Evolutionary conservation across 1,140 invertebrate species (phyloP), one percentile per base, ranked within the genome.

Genomic region (Copidosoma floridanum): DNA sequence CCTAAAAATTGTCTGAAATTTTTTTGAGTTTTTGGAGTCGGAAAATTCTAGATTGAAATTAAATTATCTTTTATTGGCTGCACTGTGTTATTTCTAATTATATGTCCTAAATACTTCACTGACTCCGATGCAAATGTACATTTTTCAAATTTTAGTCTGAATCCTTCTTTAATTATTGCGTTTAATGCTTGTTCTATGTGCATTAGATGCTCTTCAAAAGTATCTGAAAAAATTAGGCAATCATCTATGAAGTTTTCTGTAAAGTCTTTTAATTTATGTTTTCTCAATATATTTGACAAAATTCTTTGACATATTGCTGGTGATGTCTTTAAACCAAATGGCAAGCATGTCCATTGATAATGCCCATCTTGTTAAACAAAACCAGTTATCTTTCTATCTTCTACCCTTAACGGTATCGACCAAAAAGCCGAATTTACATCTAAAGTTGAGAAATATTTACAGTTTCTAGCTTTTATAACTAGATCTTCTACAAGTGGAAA

Each of bases 351-450:
- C 61, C 44, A 58, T 46, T 57, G 61, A 50, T 41, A 53, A 35
- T 63, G 55, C 1, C 48, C 48, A 3, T 51, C 48, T 51, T 51
- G 48, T 52, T 12, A 35, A 3, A 35, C 29, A 35, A 51, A 51
- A 21, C 38, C 41, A 20, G 2, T 44, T 55, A n/a, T 44, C 32
- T 23, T 5, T 44, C 18, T 61, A 56, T 61, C 59, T 64, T 70
- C 57, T 41, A 65, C 63, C 47, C 64, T 32, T 23, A 71, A 20
- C 1, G 72, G 69, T 11, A 76, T 76, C 10, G 72, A 71, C 71
- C 72, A 76, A 59, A 74, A 77, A 14, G 73, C 74, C 12, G 68
- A 72, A 63, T 73, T 75, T 21, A 76, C 67, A 56, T 77, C 73
- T 3, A 53, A 10, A 3, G 2, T 26, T 38, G 21, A 4, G 20